Conservation (phyloP, 2,888 invertebrate species). For the Heteromurus nitidus region DNA sequence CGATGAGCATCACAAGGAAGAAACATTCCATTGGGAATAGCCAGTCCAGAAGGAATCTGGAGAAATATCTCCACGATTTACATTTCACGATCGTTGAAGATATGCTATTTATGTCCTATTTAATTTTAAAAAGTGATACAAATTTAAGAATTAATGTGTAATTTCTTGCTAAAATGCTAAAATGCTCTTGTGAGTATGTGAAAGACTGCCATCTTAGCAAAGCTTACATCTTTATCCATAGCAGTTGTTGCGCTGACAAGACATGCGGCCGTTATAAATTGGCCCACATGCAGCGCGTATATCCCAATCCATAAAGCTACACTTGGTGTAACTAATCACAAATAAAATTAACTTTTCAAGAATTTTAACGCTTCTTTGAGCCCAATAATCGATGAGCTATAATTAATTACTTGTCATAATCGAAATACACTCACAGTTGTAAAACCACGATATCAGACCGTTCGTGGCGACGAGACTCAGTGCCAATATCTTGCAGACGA, state of each 20-base stretch:
- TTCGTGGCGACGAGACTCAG: neutral
- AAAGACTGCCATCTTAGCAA: too few species aligned
- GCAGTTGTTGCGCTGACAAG: slow-evolving; percentile 7
- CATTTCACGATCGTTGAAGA: slow-evolving; percentile 6
- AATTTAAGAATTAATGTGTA: too few species aligned
- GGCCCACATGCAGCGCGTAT: neutral
- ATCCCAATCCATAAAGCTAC: neutral
- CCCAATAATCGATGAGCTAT: neutral
- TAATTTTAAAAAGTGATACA: neutral
- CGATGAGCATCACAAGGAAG: slow-evolving; percentile 21
- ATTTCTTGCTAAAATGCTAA: too few species aligned
- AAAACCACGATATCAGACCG: slow-evolving; percentile 20
- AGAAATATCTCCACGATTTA: slow-evolving; percentile 17
- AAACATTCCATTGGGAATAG: slow-evolving; percentile 23
- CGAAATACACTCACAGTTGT: slow-evolving; percentile 26
- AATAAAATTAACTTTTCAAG: neutral
- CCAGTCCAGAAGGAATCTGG: slow-evolving; percentile 12
- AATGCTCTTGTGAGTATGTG: too few species aligned
- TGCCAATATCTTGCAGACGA: slow-evolving; percentile 25
- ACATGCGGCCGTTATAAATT: neutral
- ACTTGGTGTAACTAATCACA: neutral
- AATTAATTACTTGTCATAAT: too few species aligned
- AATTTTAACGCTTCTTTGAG: neutral
- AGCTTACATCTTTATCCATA: slow-evolving; percentile 9
- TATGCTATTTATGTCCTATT: slow-evolving; percentile 7